phyloP scores from a whole-genome alignment of 2,888 invertebrate genomes.

The Mesorhabditis spiculigera region DNA sequence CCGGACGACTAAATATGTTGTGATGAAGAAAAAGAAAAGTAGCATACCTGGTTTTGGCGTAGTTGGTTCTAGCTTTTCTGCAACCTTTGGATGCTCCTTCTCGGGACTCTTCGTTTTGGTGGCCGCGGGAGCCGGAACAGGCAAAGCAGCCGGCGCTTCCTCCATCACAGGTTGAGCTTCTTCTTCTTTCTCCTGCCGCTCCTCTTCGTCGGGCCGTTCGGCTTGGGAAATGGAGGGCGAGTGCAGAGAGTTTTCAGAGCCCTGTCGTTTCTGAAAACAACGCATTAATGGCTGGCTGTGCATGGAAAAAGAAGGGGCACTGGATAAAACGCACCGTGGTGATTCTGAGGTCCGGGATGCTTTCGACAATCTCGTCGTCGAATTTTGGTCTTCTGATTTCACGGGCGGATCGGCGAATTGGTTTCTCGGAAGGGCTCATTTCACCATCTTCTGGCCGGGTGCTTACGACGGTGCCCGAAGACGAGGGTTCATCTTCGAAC shows the following conservation, averaged over 20 bases:
- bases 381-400: constrained; percentile 92
- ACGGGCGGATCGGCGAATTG: constrained; percentile 74
- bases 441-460: constrained; percentile 1
- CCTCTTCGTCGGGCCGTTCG: not conserved
- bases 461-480: not conserved
- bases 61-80: too few species aligned
- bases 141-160: constrained; percentile 12
- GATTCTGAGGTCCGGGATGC: not conserved
- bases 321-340: too few species aligned
- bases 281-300: not conserved
- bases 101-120: constrained; percentile 32
- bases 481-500: not conserved
- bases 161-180: constrained; percentile 12
- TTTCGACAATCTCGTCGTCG: constrained; percentile 93
- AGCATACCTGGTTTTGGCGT: too few species aligned
- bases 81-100: constrained; percentile 39
- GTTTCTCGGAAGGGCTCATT: constrained; percentile 13
- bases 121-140: constrained; percentile 20
- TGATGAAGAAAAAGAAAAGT: too few species aligned
- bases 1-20: too few species aligned
- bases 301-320: too few species aligned
- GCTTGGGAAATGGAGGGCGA: not conserved
- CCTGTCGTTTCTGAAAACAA: constrained; percentile 7
- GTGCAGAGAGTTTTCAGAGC: constrained; percentile 8
- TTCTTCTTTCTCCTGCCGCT: constrained; percentile 15